Percentiles rank a stretch among this genome's conserved stretches.
phyloP scores from a whole-genome alignment of 2,797 vertebrate species.

The Rallus crepitans region DNA sequence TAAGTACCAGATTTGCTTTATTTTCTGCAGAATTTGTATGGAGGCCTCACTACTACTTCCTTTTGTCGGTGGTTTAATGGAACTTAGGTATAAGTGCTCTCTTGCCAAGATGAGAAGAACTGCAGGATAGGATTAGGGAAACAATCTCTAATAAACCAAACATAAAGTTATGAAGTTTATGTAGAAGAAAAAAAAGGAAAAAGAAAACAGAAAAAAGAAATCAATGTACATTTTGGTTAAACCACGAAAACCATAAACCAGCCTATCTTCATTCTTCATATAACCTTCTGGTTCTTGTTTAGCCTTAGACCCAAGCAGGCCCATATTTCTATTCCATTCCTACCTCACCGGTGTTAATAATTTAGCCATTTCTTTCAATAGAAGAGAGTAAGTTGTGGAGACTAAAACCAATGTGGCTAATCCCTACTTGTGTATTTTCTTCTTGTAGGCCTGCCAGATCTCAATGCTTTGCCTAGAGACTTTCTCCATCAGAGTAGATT shows the following conservation, averaged over 20 bases:
- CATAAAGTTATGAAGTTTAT: neutral
- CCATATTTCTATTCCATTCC: neutral
- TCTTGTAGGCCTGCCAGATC: constrained; percentile 27
- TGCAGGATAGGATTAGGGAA: neutral
- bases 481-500: neutral
- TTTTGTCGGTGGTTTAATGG: neutral
- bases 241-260: neutral
- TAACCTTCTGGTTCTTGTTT: neutral
- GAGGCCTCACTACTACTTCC: neutral
- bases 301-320: neutral
- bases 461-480: constrained; percentile 30
- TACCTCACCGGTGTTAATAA: neutral
- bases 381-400: neutral
- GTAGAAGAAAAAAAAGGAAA: fast-evolving
- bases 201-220: fast-evolving
- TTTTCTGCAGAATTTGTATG: neutral
- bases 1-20: neutral
- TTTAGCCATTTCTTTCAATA: neutral
- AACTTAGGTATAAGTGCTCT: neutral
- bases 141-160: neutral
- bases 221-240: neutral
- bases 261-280: neutral
- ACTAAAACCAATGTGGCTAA: constrained; percentile 14
- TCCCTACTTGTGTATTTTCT: constrained; percentile 28
- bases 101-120: neutral